phyloP scores from a whole-genome alignment of 2,797 vertebrate genomes.

The Chromobotia macracanthus region DNA sequence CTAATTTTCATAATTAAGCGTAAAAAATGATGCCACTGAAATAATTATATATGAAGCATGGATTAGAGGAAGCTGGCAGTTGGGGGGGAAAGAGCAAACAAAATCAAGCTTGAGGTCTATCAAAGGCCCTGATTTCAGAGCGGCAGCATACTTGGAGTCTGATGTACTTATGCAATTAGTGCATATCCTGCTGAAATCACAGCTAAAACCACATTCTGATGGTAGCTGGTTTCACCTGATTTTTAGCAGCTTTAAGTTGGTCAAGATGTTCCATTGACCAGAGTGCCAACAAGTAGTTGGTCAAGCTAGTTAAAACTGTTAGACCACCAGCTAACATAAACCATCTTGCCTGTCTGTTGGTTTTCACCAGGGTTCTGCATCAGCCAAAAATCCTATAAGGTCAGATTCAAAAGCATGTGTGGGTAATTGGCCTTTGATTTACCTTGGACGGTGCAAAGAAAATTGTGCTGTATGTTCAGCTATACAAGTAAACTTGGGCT shows the following conservation, averaged over 20 bases:
- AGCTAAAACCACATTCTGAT: not conserved
- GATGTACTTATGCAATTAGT: no score
- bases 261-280: not conserved
- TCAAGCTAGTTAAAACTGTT: not conserved
- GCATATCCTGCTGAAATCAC: no score
- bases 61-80: constrained; percentile 16
- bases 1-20: constrained; percentile 64
- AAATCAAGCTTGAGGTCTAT: constrained; percentile 21
- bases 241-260: not conserved
- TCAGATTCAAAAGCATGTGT: constrained; percentile 1
- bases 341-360: no score
- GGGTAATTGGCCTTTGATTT: not conserved
- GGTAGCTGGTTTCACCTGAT: not conserved
- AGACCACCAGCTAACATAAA: no score
- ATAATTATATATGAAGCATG: constrained; percentile 57
- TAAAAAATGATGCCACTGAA: constrained; percentile 56
- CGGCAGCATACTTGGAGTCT: no score
- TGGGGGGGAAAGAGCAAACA: not conserved
- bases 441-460: not conserved
- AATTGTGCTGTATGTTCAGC: not conserved
- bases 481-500: not conserved
- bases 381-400: no score
- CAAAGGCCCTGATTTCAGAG: constrained; percentile 59
- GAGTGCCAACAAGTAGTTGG: not conserved
- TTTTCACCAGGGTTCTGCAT: no score